Evolutionary conservation across 2,888 invertebrate genomes (phyloP).

Genomic region (Entomobrya proxima): DNA sequence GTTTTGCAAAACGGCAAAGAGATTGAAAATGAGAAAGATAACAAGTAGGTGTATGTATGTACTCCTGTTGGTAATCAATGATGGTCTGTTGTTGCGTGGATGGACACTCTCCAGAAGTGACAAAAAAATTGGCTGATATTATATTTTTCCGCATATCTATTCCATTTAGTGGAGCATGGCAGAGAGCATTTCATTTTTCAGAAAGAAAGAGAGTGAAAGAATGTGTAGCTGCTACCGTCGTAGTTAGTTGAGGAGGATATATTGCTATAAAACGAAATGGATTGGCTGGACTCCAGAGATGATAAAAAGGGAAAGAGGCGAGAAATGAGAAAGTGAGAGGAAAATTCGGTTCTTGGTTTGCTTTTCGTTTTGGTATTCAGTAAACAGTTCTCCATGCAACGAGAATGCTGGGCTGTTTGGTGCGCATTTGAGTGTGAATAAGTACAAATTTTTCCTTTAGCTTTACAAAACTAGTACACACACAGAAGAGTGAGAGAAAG

Average conservation of each 20-base stretch:
- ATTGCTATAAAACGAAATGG: constrained; percentile 56
- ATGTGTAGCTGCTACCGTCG: neutral
- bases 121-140: constrained; percentile 29
- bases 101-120: neutral
- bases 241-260: neutral
- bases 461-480: neutral
- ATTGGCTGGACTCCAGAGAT: constrained; percentile 68
- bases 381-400: constrained; percentile 4
- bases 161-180: constrained; percentile 33
- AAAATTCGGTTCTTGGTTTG: neutral
- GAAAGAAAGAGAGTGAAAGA: neutral
- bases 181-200: constrained; percentile 22
- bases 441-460: constrained; percentile 47
- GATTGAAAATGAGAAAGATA: neutral
- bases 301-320: constrained; percentile 50
- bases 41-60: neutral
- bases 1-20: neutral
- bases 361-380: neutral
- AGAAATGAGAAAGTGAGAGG: neutral
- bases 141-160: constrained; percentile 26
- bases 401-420: neutral
- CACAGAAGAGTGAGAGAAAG: neutral
- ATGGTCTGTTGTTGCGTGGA: constrained; percentile 23
- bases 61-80: neutral
- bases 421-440: constrained; percentile 58